These are phyloP conservation scores for Limnephilus rhombicus DNA, from an alignment of 2,888 invertebrate genomes.

Conservation along the genomic window DNA sequence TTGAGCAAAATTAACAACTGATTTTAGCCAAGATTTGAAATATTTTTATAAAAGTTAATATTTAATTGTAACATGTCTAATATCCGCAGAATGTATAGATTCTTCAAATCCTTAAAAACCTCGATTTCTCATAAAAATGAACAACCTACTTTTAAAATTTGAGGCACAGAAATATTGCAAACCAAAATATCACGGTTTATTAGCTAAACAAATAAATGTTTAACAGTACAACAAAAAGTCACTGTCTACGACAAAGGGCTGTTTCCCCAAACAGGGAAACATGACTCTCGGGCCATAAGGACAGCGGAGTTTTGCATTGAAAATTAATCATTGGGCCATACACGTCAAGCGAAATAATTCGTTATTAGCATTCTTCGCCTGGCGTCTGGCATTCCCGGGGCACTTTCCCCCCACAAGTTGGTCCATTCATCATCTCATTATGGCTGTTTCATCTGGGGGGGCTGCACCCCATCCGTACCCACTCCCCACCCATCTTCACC, in stretches of 20 bases:
- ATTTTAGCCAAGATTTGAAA: too few relatives aligned
- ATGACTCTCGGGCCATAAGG: neutral
- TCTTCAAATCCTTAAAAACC: too few relatives aligned
- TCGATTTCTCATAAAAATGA: too few relatives aligned
- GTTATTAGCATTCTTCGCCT: slow-evolving; percentile 55
- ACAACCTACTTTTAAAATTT: neutral
- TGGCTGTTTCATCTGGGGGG: slow-evolving; percentile 51
- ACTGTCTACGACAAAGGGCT: neutral
- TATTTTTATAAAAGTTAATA: too few relatives aligned
- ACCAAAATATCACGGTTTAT: neutral
- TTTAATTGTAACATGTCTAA: too few relatives aligned
- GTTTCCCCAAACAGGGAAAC: neutral
- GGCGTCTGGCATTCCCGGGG: slow-evolving; percentile 44
- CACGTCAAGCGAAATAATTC: slow-evolving; percentile 30
- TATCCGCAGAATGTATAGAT: too few relatives aligned
- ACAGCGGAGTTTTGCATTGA: slow-evolving; percentile 42
- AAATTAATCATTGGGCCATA: slow-evolving; percentile 25
- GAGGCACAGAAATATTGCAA: neutral
- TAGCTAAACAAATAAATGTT: neutral
- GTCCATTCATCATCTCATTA: slow-evolving; percentile 59
- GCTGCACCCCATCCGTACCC: neutral
- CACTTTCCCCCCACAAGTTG: slow-evolving; percentile 49
- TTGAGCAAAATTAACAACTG: too few relatives aligned
- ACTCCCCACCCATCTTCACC: neutral
- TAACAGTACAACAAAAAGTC: neutral